Evolutionary conservation across 2,113 vertebrate genomes (phyloP), one percentile per base, ranked within the genome.

Genomic region (Engraulis encrasicolus): DNA sequence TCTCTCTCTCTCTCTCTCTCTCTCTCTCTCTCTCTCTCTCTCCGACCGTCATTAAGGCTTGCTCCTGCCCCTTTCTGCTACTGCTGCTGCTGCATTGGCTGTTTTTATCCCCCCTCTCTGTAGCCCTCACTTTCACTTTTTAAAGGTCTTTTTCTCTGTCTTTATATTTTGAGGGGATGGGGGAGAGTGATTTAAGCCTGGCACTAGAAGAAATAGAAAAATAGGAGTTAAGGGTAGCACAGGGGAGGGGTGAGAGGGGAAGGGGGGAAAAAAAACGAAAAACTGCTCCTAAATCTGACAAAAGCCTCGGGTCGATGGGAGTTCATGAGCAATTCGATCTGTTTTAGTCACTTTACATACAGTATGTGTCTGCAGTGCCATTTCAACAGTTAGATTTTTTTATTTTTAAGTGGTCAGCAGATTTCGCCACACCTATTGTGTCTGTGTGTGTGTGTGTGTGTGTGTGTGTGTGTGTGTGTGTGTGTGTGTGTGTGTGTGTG

Each of bases 281-380:
- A 77, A 79, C 1, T 48, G 86, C 78, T 82, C 85, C 90, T 85
- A 91, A 90, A 86, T 88, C 85, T 54, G 54, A 88, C 90, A 83
- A 80, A 87, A 87, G 86, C 83, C 82, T 88, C 50, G 0, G 91
- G 89, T 92, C 90, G 89, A 91, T 91, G 87, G 83, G 86, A 89
- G 91, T 91, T 92, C 91, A 90, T 6, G 87, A 89, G 88, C 88
- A 85, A 90, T 90, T 87, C 86, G 79, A 89, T 88, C 86, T 83
- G 86, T 88, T 89, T 90, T 89, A 89, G 88, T 45, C 31, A 85
- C 91, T 91, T 90, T 89, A 90, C 91, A 89, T 90, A 89, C 89
- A 89, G 27, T 74, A 74, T 66, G 66, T 36, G 31, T 31, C 66
- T 84, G 88, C 90, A 87, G 58, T 87, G 88, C 90, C 88, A 78